Percentiles rank a stretch among this genome's conserved stretches.
These are phyloP conservation scores for Elysia chlorotica DNA, from an alignment of 1,140 invertebrate genomes.

Conservation along the genomic window DNA sequence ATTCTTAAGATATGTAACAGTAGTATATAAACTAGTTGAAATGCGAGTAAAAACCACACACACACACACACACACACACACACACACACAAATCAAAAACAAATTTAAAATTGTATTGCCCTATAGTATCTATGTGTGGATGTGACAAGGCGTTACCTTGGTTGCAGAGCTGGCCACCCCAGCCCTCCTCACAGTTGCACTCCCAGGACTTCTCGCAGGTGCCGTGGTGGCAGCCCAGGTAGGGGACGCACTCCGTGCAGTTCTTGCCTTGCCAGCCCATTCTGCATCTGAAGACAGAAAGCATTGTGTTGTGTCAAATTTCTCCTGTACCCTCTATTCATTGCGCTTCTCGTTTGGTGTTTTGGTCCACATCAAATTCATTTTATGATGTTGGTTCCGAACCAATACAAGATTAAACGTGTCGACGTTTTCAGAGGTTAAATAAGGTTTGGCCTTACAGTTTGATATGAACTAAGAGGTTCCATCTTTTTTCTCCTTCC, in stretches of 20 bases:
- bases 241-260: conserved; percentile 66
- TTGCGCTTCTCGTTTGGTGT: too few relatives aligned
- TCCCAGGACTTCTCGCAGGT: conserved; percentile 64
- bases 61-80: too few relatives aligned
- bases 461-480: too few relatives aligned
- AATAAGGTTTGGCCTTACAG: not conserved
- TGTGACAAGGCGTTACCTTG: conserved; percentile 61
- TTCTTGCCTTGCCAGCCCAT: conserved; percentile 65
- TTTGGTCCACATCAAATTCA: too few relatives aligned
- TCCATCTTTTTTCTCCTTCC: too few relatives aligned
- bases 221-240: conserved; percentile 67
- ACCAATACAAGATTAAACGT: not conserved
- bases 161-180: conserved; percentile 72
- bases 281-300: conserved; percentile 64
- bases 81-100: too few relatives aligned
- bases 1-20: too few relatives aligned
- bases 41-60: too few relatives aligned
- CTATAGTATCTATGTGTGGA: not conserved
- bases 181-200: conserved; percentile 67
- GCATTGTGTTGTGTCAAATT: not conserved
- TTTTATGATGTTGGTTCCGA: too few relatives aligned
- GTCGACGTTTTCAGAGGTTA: not conserved
- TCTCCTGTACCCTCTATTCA: too few relatives aligned
- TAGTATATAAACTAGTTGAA: too few relatives aligned
- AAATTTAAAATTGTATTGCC: not conserved